Percentiles rank a stretch among this genome's conserved stretches.
phyloP scores from a whole-genome alignment of 2,797 vertebrate genomes.

The Cyclura pinguis region DNA sequence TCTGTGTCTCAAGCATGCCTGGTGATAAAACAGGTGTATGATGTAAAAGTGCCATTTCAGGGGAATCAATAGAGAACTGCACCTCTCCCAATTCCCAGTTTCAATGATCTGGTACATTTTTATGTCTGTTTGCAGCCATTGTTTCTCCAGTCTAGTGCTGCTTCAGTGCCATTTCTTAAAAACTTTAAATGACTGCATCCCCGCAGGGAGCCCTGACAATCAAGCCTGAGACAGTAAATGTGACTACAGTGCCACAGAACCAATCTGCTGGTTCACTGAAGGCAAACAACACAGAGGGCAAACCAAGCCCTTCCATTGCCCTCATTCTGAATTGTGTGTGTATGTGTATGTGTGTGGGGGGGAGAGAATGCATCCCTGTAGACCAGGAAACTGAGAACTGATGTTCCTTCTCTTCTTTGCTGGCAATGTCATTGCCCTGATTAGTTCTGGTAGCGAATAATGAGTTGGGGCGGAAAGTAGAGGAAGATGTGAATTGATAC shows the following conservation, averaged over 20 bases:
- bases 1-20: background rate
- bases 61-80: background rate
- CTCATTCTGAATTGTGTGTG: background rate
- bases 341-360: background rate
- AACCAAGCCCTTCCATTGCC: background rate
- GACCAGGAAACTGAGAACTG: background rate
- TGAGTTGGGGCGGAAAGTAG: background rate
- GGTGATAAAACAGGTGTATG: background rate
- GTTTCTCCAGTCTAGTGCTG: background rate
- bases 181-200: background rate
- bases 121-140: background rate
- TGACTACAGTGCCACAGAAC: background rate
- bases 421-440: background rate
- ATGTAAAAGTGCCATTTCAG: background rate
- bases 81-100: no score
- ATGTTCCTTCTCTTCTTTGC: background rate
- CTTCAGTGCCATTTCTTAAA: background rate
- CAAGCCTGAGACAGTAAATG: background rate
- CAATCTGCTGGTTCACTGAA: background rate
- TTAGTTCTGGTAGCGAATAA: background rate
- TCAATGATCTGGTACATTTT: background rate
- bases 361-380: background rate
- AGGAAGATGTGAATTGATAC: background rate
- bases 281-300: background rate
- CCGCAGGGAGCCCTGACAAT: background rate